Evolutionary conservation across 1,140 invertebrate species (phyloP).

Genomic region (Trialeurodes vaporariorum): DNA sequence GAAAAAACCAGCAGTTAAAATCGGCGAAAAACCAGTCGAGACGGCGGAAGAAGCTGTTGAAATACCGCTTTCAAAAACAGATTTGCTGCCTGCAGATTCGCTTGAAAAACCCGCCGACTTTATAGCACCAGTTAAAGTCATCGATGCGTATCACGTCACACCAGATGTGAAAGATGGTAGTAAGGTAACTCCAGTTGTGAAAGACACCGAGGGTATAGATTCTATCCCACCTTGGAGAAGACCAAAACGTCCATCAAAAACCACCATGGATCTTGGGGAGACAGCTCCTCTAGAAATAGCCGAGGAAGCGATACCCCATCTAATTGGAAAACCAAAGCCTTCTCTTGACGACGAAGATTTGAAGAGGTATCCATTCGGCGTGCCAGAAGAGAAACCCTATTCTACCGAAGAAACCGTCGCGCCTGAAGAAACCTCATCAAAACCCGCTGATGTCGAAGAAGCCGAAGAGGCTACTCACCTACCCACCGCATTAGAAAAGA

Average conservation of each 20-base stretch:
- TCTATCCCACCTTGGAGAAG: background rate
- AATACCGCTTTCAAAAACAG: background rate
- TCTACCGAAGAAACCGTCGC: background rate
- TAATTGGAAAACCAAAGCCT: background rate
- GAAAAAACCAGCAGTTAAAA: slow-evolving; percentile 30
- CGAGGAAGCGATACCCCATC: background rate
- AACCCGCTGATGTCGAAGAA: background rate
- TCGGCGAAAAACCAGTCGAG: slow-evolving; percentile 18
- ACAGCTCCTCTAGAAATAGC: background rate
- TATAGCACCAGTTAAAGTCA: background rate
- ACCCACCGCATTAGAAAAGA: background rate
- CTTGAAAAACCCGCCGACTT: slow-evolving; percentile 6
- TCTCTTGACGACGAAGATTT: background rate
- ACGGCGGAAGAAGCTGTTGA: background rate
- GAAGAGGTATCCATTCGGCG: background rate
- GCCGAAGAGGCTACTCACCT: background rate
- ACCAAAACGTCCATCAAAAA: background rate
- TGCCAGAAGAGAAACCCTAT: background rate
- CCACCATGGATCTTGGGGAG: background rate
- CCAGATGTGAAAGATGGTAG: background rate
- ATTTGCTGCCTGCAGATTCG: background rate
- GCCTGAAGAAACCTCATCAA: background rate
- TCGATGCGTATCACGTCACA: background rate
- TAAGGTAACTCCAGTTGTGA: background rate
- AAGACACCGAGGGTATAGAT: background rate